Evolutionary conservation across 2,888 invertebrate genomes (phyloP).

Genomic region (Asteroscopus sphinx): DNA sequence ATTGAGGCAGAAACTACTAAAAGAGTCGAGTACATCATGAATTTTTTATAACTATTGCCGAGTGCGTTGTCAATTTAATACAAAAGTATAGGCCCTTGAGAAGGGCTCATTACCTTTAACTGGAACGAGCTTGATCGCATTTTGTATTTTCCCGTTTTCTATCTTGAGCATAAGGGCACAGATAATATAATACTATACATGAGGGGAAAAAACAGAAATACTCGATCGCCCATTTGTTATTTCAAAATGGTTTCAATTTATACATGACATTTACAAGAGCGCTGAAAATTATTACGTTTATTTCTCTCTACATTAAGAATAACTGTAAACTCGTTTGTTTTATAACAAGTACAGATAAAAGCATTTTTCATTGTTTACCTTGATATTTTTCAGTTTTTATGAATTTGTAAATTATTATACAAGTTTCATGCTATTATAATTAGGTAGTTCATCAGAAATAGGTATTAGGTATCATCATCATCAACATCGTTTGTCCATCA

Average conservation of each 20-base stretch:
- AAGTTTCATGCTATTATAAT: too few species aligned
- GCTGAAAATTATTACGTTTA: constrained; percentile 37
- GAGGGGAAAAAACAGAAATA: constrained; percentile 26
- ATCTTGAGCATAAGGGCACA: constrained; percentile 19
- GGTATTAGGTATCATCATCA: too few species aligned
- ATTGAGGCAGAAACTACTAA: constrained; percentile 15
- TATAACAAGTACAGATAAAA: constrained; percentile 14
- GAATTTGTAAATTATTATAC: constrained; percentile 3
- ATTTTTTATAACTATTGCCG: constrained; percentile 30
- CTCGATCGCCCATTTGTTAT: constrained; percentile 38
- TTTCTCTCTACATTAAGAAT: constrained; percentile 16
- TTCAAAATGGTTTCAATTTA: constrained; percentile 51
- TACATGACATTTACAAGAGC: constrained; percentile 40
- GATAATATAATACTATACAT: too few species aligned
- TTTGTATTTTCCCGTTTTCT: constrained; percentile 28
- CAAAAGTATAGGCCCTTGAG: constrained; percentile 15
- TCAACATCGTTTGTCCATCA: too few species aligned
- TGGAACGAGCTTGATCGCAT: constrained; percentile 41
- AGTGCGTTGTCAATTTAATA: constrained; percentile 29
- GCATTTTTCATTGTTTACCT: neutral
- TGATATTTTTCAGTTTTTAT: constrained; percentile 3
- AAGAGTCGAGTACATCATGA: constrained; percentile 7
- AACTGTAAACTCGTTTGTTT: constrained; percentile 14
- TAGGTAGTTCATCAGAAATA: too few species aligned
- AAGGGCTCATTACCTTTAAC: constrained; percentile 35